A percentile compares a stretch with the other conserved stretches of the same genome.
phyloP scores from a whole-genome alignment of 2,113 vertebrate genomes.

The Panurus biarmicus region DNA sequence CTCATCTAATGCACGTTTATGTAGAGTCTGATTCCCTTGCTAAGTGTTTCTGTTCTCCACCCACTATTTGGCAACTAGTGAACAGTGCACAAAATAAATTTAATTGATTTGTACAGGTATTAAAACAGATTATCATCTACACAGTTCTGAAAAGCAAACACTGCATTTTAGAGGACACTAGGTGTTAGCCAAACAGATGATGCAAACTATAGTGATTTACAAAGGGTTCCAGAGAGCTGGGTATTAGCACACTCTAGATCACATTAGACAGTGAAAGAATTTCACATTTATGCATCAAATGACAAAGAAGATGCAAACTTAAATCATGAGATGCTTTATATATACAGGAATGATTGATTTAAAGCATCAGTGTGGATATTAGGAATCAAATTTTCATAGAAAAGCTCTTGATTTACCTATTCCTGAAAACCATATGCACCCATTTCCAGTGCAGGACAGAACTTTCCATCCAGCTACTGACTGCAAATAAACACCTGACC shows the following conservation, averaged over 20 bases:
- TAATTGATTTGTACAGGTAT: slow-evolving; percentile 41
- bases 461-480: neutral
- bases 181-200: neutral
- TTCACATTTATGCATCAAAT: slow-evolving; percentile 1
- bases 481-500: neutral
- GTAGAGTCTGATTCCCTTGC: neutral
- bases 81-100: slow-evolving; percentile 18
- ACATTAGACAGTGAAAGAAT: neutral
- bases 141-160: neutral
- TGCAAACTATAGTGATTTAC: slow-evolving; percentile 18
- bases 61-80: neutral
- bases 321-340: neutral
- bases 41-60: slow-evolving; percentile 9
- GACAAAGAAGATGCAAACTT: neutral
- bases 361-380: neutral
- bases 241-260: neutral
- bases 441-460: neutral
- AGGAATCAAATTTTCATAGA: neutral
- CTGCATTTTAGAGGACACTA: neutral
- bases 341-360: neutral
- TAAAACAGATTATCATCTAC: slow-evolving; percentile 32
- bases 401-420: neutral
- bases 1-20: neutral
- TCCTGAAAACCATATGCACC: neutral
- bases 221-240: slow-evolving; percentile 3